phyloP scores from a whole-genome alignment of 2,113 vertebrate species.

The Sceloporus tristichus region DNA sequence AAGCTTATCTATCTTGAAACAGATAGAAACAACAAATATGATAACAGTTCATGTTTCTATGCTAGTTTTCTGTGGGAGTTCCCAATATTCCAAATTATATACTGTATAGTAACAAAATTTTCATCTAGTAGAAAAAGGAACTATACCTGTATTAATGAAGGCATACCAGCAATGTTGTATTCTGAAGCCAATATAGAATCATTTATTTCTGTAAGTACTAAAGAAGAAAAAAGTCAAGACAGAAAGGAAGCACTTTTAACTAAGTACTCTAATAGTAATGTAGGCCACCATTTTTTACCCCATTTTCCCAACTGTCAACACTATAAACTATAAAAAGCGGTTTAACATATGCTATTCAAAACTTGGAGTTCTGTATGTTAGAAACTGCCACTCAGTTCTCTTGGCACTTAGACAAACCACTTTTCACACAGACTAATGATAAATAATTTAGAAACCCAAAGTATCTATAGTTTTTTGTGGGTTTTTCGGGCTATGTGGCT shows the following conservation, averaged over 20 bases:
- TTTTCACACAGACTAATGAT: constrained; percentile 3
- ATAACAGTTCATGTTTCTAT: not conserved
- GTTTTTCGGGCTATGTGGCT: too few relatives aligned
- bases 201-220: constrained; percentile 44
- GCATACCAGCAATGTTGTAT: constrained; percentile 46
- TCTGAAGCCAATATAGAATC: not conserved
- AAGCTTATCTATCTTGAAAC: not conserved
- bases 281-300: not conserved
- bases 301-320: constrained; percentile 4
- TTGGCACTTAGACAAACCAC: not conserved
- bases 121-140: not conserved
- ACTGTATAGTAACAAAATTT: not conserved
- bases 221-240: constrained; percentile 36
- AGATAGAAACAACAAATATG: not conserved
- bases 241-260: constrained; percentile 40
- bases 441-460: not conserved
- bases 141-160: constrained; percentile 69
- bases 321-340: constrained; percentile 12
- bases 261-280: not conserved
- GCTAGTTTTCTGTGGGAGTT: fast-evolving
- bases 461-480: too few relatives aligned
- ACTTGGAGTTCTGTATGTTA: not conserved
- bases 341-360: not conserved
- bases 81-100: not conserved
- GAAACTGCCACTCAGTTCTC: not conserved